Evolutionary conservation across 1,140 invertebrate species (phyloP).

Genomic region (Lysiphlebus fabarum): DNA sequence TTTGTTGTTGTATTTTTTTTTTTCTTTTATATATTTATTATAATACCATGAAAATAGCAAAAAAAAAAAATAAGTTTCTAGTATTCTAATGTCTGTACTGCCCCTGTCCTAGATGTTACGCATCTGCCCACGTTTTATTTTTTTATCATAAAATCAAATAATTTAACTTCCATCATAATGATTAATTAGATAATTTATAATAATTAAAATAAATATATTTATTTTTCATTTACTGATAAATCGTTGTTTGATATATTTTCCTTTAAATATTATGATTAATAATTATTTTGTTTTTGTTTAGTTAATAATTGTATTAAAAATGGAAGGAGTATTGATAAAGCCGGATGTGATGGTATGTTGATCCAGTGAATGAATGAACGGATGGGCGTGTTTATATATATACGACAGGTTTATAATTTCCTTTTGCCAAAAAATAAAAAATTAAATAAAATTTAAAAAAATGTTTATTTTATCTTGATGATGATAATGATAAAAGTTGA

Average conservation of each 20-base stretch:
- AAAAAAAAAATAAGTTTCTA: not conserved
- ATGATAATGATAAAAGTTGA: not conserved
- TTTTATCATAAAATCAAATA: conserved; percentile 32
- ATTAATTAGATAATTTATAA: too few relatives aligned
- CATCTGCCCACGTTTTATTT: conserved; percentile 46
- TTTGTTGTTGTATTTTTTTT: not conserved
- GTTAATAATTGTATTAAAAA: not conserved
- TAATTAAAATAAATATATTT: too few relatives aligned
- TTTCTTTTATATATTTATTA: conserved; percentile 8
- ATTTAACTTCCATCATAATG: too few relatives aligned
- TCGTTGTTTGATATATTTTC: not conserved
- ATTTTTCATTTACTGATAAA: too few relatives aligned
- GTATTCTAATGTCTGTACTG: not conserved
- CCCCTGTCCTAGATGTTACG: conserved; percentile 41
- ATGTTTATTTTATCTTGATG: not conserved
- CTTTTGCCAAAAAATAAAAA: conserved; percentile 23
- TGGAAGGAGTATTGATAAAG: conserved; percentile 7
- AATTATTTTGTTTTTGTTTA: too few relatives aligned
- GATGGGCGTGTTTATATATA: conserved; percentile 27
- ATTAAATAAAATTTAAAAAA: too few relatives aligned
- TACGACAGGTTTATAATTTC: conserved; percentile 29
- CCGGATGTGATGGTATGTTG: conserved; percentile 21
- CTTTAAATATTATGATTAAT: not conserved
- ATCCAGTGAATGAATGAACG: conserved; percentile 25
- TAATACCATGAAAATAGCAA: not conserved